Evolutionary conservation across 2,113 vertebrate genomes (phyloP).

Genomic region (Anthoscopus minutus): DNA sequence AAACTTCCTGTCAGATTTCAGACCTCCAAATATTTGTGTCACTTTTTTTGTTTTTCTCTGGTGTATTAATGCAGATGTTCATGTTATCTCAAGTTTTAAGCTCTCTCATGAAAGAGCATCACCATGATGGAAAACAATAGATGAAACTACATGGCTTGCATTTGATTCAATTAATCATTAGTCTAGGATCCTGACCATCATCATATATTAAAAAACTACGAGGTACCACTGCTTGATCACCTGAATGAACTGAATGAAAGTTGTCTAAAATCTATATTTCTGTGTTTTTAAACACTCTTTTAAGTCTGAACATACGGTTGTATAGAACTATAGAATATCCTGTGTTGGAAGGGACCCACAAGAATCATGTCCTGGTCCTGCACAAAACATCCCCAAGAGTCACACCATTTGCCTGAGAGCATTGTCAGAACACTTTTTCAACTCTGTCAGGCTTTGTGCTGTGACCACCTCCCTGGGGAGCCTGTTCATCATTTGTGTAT

Average conservation of each 20-base stretch:
- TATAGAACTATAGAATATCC: neutral
- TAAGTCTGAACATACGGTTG: neutral
- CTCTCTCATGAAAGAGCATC: neutral
- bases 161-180: neutral
- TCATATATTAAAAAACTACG: accelerated
- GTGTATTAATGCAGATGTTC: neutral
- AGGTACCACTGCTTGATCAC: neutral
- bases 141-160: neutral
- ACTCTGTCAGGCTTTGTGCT: neutral
- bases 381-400: neutral
- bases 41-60: neutral
- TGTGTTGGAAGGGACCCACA: neutral
- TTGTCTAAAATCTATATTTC: neutral
- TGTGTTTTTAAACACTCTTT: neutral
- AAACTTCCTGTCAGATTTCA: neutral
- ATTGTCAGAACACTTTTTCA: neutral
- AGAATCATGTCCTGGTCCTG: neutral
- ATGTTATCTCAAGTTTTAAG: neutral
- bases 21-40: neutral
- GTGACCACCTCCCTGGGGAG: neutral
- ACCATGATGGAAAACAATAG: neutral
- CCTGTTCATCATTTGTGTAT: neutral
- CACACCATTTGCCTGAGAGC: neutral
- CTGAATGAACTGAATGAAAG: neutral
- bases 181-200: neutral